Conservation (phyloP, 2,113 vertebrate species). For the Tricholaema leucomelas region DNA sequence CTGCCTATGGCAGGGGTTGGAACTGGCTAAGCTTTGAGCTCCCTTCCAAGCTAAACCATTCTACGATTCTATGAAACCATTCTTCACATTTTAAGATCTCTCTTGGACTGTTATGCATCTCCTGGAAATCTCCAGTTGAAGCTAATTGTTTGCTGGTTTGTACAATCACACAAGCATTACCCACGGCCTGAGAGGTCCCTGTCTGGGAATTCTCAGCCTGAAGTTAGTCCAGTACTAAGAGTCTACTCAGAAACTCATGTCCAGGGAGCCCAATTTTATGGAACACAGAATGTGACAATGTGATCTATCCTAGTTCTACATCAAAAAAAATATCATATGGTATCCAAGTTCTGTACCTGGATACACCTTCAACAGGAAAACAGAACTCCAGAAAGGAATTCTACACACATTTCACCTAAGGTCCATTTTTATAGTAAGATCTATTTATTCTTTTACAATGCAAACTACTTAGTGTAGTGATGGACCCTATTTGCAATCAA, state of each 20-base stretch:
- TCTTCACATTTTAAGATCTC: not conserved
- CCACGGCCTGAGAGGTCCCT: not conserved
- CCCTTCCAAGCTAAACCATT: no score
- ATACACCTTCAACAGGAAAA: not conserved
- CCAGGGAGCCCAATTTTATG: not conserved
- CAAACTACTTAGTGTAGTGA: not conserved
- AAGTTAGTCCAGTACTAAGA: not conserved
- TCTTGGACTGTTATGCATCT: not conserved
- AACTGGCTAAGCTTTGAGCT: no score
- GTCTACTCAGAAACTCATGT: not conserved
- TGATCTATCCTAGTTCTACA: not conserved
- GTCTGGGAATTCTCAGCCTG: not conserved
- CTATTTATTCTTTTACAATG: not conserved
- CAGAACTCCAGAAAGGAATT: not conserved
- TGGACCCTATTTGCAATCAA: not conserved
- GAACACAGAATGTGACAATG: not conserved
- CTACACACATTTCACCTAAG: not conserved
- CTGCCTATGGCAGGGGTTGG: no score
- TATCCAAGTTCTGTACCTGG: not conserved
- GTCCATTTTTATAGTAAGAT: not conserved
- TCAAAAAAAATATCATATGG: not conserved
- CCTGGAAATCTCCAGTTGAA: not conserved
- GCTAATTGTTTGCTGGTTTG: not conserved
- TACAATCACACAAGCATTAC: not conserved
- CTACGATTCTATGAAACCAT: no score